Conservation (phyloP, 2,888 invertebrate genomes). For the Patella caerulea region DNA sequence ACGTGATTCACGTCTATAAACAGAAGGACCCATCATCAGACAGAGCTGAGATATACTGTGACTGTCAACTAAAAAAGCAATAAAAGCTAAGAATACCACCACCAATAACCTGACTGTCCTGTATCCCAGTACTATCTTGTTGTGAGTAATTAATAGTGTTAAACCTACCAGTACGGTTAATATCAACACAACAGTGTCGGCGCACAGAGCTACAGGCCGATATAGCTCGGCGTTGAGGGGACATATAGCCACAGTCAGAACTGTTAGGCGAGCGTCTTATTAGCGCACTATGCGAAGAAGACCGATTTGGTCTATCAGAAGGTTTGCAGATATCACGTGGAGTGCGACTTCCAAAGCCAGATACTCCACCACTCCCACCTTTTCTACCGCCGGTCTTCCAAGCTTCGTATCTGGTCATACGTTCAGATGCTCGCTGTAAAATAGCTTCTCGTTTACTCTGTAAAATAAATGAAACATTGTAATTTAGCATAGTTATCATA, state of each 20-base stretch:
- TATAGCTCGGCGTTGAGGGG: constrained; percentile 62
- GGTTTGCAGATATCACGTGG: constrained; percentile 65
- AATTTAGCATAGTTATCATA: too few species aligned
- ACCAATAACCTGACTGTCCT: not conserved
- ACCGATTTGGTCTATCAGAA: constrained; percentile 59
- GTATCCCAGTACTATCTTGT: constrained; percentile 33
- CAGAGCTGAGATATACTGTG: not conserved
- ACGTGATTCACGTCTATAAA: constrained; percentile 8
- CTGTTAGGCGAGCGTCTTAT: constrained; percentile 62
- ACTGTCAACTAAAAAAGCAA: not conserved
- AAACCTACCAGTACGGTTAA: constrained; percentile 62
- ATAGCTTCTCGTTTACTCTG: constrained; percentile 61
- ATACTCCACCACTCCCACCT: constrained; percentile 60
- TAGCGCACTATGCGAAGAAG: constrained; percentile 65
- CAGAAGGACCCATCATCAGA: constrained; percentile 13
- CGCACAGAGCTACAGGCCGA: constrained; percentile 66
- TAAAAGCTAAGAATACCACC: not conserved
- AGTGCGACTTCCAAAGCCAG: constrained; percentile 65
- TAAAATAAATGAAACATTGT: constrained; percentile 22
- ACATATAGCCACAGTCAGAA: constrained; percentile 63
- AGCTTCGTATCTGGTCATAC: constrained; percentile 62
- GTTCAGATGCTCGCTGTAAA: constrained; percentile 57
- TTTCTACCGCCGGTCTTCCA: constrained; percentile 60
- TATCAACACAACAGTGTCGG: constrained; percentile 66
- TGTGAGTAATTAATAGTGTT: constrained; percentile 40